Conservation (phyloP, 2,113 vertebrate species). For the Phaethornis superciliosus region DNA sequence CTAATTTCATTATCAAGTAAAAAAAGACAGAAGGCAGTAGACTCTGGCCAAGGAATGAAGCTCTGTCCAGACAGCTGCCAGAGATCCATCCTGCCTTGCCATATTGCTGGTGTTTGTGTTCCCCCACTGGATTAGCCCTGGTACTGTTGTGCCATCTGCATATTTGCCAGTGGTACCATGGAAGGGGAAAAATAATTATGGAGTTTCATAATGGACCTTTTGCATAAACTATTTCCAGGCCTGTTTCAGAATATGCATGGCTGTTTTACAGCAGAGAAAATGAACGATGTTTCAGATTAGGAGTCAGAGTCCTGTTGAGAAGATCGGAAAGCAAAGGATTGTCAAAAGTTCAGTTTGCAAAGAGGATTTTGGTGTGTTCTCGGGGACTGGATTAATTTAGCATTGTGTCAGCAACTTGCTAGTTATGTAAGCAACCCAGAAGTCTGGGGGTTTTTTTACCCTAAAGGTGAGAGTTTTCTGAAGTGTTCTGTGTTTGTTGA, state of each 20-base stretch:
- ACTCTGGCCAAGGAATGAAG: not conserved
- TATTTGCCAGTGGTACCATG: not conserved
- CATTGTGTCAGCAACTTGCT: not conserved
- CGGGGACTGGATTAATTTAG: not conserved
- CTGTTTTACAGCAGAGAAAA: not conserved
- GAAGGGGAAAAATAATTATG: not conserved
- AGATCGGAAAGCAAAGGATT: not conserved
- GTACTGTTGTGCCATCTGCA: not conserved
- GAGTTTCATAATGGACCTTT: not conserved
- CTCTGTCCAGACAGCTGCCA: not conserved
- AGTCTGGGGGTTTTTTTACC: not conserved
- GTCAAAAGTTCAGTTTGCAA: not conserved
- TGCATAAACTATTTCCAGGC: not conserved
- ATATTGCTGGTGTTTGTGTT: not conserved
- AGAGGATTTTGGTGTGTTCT: not conserved
- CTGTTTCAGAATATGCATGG: not conserved
- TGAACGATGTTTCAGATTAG: not conserved
- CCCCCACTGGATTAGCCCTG: rapidly evolving
- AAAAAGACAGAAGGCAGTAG: not conserved
- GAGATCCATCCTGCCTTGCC: not conserved
- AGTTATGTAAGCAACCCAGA: not conserved
- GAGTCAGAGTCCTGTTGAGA: not conserved
- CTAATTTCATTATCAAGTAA: not conserved
- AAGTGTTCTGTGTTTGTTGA: not conserved
- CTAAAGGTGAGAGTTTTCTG: not conserved